phyloP scores from a whole-genome alignment of 2,888 invertebrate genomes.

The Agrotis exclamationis region DNA sequence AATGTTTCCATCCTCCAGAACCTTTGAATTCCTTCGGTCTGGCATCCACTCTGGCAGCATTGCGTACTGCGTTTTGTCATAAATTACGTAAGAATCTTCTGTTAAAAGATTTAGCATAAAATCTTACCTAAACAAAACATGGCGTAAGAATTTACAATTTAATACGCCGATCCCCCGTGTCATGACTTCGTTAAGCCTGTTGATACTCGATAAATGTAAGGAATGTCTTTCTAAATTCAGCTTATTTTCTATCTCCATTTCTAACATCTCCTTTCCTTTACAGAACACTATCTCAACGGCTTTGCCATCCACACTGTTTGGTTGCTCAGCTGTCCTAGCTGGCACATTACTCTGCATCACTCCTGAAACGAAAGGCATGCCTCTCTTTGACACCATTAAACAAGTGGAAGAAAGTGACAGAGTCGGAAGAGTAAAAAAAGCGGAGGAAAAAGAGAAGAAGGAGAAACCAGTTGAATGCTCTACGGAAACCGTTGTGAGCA shows the following conservation, averaged over 20 bases:
- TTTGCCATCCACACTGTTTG: constrained; percentile 85
- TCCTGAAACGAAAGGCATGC: constrained; percentile 82
- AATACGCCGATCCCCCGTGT: no score
- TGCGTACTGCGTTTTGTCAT: no score
- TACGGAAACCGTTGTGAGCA: constrained; percentile 42
- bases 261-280: constrained; percentile 62
- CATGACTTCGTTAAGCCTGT: no score
- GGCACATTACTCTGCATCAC: constrained; percentile 77
- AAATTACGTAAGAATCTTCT: no score
- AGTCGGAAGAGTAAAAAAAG: constrained; percentile 12
- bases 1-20: no score
- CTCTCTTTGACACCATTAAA: constrained; percentile 82
- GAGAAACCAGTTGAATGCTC: constrained; percentile 23
- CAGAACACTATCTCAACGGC: constrained; percentile 82
- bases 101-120: no score
- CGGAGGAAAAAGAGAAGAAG: constrained; percentile 25
- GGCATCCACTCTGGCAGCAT: no score
- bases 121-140: no score
- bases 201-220: no score
- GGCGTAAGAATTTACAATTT: no score
- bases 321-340: constrained; percentile 77
- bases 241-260: not conserved
- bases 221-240: not conserved
- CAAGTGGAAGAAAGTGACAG: constrained; percentile 75
- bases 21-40: no score